These are phyloP conservation scores for Aurelia sp. DNA, from an alignment of 30 jellyfish, hydroid and myxozoan species.

Conservation along the genomic window DNA sequence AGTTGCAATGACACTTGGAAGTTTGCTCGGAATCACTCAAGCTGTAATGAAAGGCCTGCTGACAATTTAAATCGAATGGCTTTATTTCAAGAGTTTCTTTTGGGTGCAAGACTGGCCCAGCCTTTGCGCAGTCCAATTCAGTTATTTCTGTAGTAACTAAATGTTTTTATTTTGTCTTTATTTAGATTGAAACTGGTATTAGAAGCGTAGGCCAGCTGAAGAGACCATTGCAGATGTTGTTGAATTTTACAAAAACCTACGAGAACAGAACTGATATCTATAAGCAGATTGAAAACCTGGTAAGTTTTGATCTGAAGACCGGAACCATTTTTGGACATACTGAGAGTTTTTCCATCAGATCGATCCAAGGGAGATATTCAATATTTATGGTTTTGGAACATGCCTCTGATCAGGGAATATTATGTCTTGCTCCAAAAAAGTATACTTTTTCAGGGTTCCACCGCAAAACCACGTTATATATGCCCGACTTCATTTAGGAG, in stretches of 20 bases:
- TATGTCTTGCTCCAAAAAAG: too few species aligned
- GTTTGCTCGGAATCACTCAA: too few species aligned
- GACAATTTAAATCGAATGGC: too few species aligned
- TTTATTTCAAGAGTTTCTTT: too few species aligned
- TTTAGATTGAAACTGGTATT: constrained; percentile 55
- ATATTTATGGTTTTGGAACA: too few species aligned
- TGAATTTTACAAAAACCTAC: constrained; percentile 55
- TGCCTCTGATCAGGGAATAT: too few species aligned
- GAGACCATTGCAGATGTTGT: constrained; percentile 41
- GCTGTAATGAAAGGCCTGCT: too few species aligned
- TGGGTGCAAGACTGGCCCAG: too few species aligned
- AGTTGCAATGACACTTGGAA: too few species aligned
- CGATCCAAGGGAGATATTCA: too few species aligned
- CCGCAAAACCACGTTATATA: too few species aligned
- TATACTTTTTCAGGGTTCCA: too few species aligned
- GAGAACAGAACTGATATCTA: constrained; percentile 28
- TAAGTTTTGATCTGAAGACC: not conserved
- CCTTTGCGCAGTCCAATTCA: not conserved
- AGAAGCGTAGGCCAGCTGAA: constrained; percentile 53
- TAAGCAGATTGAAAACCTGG: constrained; percentile 31
- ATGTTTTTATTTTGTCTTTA: not conserved
- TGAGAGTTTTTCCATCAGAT: not conserved
- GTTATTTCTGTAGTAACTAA: not conserved
- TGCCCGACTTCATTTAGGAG: not conserved
- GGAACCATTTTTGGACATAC: not conserved